Base-by-base conservation (phyloP, 2,888 invertebrate species). In the Mythimna impura region DNA sequence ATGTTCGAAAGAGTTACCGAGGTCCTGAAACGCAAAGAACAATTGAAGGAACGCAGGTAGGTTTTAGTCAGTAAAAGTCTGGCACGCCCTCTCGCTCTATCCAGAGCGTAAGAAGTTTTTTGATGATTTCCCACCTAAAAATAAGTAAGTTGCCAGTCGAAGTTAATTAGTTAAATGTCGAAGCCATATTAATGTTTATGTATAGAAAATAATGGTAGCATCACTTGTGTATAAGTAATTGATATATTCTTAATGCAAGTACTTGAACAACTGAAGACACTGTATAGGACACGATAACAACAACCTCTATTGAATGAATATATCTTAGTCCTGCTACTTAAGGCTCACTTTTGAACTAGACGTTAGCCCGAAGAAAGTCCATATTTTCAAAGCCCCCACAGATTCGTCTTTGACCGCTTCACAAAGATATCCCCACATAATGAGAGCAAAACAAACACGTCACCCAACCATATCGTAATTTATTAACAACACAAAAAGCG, bases 401-500 rank as follows among this genome's bases (percentile, higher is more conserved):
- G 89, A 88, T 88, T 83, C 83, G 82, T 82, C 78, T 81, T 85
- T 85, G 85, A 81, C 72, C 79, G 80, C 78, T 84, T 82, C 83
- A 90, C 89, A 89, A 89, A 86, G 86, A 90, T 83, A 87, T 81
- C 85, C 74, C 84, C 80, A 86, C 83, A 88, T 90, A 91, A 89
- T 87, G 88, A 89, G 89, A 87, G 82, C 90, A 91, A 87, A 91
- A 89, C 90, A 91, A 93, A 92, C 92, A 92, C 89, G 89, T 89
- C 92, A 90, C 87, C 90, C 86, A 74, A 87, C 87, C 87, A 87
- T 88, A 89, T 89, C 85, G 90, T 93, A 91, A 92, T 92, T 94
- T 93, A 94, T 94, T 92, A 94, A 93, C 89, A 88, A 89, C 87
- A 90, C 93, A 94, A 95, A 95, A 94, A 94, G 92, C 92, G 87